Percentiles rank a stretch among this genome's conserved stretches.
Evolutionary conservation across 2,113 vertebrate species (phyloP).

Genomic region (Carollia perspicillata): DNA sequence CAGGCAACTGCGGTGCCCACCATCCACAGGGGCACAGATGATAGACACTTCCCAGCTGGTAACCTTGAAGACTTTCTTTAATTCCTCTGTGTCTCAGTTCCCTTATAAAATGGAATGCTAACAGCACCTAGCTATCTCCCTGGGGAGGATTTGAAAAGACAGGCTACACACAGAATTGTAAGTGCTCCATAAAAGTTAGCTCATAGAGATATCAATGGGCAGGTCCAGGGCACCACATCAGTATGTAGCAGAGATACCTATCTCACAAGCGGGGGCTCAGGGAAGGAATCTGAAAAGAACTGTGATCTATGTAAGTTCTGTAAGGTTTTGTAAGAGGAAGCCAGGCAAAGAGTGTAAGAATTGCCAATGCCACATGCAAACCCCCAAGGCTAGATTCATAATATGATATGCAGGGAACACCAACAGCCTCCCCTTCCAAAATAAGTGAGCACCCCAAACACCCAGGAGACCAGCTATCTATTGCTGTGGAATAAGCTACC

Average conservation of each 20-base stretch:
- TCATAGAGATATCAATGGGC: neutral
- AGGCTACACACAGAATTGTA: neutral
- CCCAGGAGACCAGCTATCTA: neutral
- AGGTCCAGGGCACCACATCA: neutral
- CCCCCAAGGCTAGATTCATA: neutral
- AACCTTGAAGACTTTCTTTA: neutral
- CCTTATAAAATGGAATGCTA: neutral
- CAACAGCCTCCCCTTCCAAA: neutral
- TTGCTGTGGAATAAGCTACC: neutral
- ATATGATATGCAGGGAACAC: neutral
- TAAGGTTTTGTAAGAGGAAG: neutral
- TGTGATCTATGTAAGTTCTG: neutral
- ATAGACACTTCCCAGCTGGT: neutral
- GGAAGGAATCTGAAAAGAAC: neutral
- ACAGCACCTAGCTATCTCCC: neutral
- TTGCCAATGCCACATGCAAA: neutral
- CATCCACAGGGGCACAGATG: neutral
- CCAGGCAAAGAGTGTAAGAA: neutral
- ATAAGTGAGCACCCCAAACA: neutral
- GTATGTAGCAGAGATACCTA: neutral
- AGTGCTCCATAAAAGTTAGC: neutral
- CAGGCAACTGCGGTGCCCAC: accelerated
- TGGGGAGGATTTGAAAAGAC: neutral
- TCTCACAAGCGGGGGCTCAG: neutral
- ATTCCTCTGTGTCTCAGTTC: neutral